Base-by-base conservation (phyloP, 2,888 invertebrate genomes). In the Cynaeus angustus region DNA sequence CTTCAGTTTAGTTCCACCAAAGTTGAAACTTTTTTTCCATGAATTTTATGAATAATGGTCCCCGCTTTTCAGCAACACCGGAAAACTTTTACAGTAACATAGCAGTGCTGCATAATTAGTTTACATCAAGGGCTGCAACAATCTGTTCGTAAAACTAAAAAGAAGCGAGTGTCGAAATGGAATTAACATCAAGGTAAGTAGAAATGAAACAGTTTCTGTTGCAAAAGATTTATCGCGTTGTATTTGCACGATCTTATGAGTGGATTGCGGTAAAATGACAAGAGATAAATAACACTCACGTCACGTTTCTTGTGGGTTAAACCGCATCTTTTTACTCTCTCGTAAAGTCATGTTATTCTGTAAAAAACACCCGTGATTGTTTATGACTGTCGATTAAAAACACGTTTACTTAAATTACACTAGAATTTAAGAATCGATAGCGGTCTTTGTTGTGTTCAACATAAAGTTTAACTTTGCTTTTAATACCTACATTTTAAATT, bases 11-110 rank as follows among this genome's bases (percentile, higher is more conserved):
- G 33, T 30, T 59, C 8, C 5, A n/a, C 30, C 21, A 7, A 10
- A 28, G 56, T 33, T 10, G 56, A 26, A 56, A 56, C 41, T 46
- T 59, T 59, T n/a, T 59, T 59, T 59, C 28, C 46, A 30, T 59
- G 59, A 61, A 61, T 61, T 38, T 64, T 64, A 52, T 64, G 53
- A 64, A 64, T 53, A 64, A 52, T 46, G 59, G 37, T 43, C 46
- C 14, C 30, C 10, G 59, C 59, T 45, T 46, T 58, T 58, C 28
- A 58, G 45, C 33, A 43, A 58, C 46, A 46, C 43, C 26, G 46
- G 16, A 43, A 52, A 53, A 64, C 45, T 50, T 52, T 52, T 28
- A 62, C 26, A 62, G 64, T 33, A 64, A 64, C 52, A 46, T 21
- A 45, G 30, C 45, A 45, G 21, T 8, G 16, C n/a, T 30, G 65